These are phyloP conservation scores for Limosa lapponica DNA, from an alignment of 2,797 vertebrate species.

Conservation along the genomic window DNA sequence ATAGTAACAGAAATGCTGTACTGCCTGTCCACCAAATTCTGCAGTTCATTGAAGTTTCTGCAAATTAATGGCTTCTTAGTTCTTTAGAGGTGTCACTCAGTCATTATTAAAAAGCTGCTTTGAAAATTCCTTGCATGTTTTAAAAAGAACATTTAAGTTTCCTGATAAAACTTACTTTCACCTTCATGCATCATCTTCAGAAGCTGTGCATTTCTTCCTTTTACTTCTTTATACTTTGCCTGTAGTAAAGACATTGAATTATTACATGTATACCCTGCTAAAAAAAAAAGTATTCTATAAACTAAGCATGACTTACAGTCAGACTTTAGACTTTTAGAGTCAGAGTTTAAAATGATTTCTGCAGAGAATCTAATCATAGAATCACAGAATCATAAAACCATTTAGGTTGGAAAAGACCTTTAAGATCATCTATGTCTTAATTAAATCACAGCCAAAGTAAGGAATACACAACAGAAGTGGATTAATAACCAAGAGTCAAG, in stretches of 20 bases:
- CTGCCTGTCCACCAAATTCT: neutral
- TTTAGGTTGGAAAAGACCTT: neutral
- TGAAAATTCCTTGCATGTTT: neutral
- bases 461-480: neutral
- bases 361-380: neutral
- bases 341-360: neutral
- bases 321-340: neutral
- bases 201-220: conserved; percentile 91
- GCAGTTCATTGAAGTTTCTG: neutral
- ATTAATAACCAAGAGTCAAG: neutral
- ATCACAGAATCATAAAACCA: neutral
- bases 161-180: conserved; percentile 85
- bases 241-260: conserved; percentile 62
- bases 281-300: neutral
- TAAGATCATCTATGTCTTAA: neutral
- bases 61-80: neutral
- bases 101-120: neutral
- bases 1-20: neutral
- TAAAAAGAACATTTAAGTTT: neutral
- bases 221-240: conserved; percentile 93
- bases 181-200: conserved; percentile 95
- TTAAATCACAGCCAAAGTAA: neutral
- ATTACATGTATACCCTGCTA: neutral
- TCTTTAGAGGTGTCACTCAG: neutral
- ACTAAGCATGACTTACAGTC: neutral